These are phyloP conservation scores for Chaunax sp. DNA, from an alignment of 2,797 vertebrate species.

Conservation along the genomic window DNA sequence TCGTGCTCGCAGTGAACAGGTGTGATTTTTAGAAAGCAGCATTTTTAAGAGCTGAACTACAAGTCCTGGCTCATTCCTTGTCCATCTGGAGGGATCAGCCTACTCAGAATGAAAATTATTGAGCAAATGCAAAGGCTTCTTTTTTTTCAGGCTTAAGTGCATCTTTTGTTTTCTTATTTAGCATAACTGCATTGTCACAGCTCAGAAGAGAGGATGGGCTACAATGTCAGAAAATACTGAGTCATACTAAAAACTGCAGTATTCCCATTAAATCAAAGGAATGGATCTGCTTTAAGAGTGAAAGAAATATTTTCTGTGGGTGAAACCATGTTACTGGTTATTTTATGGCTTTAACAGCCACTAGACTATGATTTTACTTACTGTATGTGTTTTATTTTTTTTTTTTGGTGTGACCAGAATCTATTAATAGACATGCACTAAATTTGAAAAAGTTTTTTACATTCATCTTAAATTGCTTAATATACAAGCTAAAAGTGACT, in stretches of 20 bases:
- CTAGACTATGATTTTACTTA: constrained; percentile 56
- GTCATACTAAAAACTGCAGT: constrained; percentile 40
- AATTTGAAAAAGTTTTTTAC: constrained; percentile 60
- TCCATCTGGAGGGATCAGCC: constrained; percentile 61
- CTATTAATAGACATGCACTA: constrained; percentile 80
- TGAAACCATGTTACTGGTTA: constrained; percentile 64
- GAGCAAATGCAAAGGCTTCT: constrained; percentile 38
- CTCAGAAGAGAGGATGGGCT: constrained; percentile 50
- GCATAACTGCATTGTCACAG: constrained; percentile 49
- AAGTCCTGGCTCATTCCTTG: constrained; percentile 70
- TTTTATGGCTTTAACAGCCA: constrained; percentile 57
- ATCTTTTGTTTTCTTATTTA: constrained; percentile 36
- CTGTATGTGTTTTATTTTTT: constrained; percentile 31
- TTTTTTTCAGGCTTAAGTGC: constrained; percentile 30
- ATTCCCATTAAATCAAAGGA: constrained; percentile 37
- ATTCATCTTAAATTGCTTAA: constrained; percentile 59
- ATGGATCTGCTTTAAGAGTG: constrained; percentile 35
- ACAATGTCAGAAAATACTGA: constrained; percentile 42
- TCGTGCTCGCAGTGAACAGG: constrained; percentile 38
- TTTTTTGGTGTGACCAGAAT: constrained; percentile 58
- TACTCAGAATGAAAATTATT: constrained; percentile 32
- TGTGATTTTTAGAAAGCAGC: constrained; percentile 66
- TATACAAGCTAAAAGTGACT: constrained; percentile 72
- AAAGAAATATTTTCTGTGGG: constrained; percentile 43
- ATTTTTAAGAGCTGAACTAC: constrained; percentile 58